Conservation (phyloP, 2,888 invertebrate genomes). For the Drosophila fungiperda region DNA sequence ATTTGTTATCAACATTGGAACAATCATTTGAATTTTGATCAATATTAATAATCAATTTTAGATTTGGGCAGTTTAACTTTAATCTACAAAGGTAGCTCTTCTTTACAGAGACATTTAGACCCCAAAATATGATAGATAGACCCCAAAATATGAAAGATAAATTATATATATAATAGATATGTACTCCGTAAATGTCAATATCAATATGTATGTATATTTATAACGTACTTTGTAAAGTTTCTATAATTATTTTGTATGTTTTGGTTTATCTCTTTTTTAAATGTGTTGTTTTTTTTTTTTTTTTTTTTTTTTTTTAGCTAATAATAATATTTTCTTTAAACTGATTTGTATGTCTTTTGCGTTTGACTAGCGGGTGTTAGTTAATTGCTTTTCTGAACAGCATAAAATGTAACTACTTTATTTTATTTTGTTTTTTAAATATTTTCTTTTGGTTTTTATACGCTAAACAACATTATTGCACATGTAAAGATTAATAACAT, state of each 20-base stretch:
- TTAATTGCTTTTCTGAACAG: slow-evolving; percentile 68
- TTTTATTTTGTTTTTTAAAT: slow-evolving; percentile 14
- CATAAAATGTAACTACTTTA: slow-evolving; percentile 71
- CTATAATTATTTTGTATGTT: slow-evolving; percentile 66
- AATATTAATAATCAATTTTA: not conserved
- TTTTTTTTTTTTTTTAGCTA: slow-evolving; percentile 19
- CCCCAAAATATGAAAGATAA: not conserved
- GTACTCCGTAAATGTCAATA: slow-evolving; percentile 35
- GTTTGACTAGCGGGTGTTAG: slow-evolving; percentile 58
- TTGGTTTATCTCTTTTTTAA: slow-evolving; percentile 51
- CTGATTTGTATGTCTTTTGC: slow-evolving; percentile 44
- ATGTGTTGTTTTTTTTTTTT: slow-evolving; percentile 16
- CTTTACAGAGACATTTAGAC: not conserved
- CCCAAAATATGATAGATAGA: not conserved
- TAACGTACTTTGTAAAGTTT: slow-evolving; percentile 62
- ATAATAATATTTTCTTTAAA: slow-evolving; percentile 38
- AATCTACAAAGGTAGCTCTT: not conserved
- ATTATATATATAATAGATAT: not conserved
- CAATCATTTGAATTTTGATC: not conserved
- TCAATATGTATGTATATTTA: slow-evolving; percentile 59
- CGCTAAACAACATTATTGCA: slow-evolving; percentile 70
- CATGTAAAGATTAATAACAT: slow-evolving; percentile 68
- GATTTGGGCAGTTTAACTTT: not conserved
- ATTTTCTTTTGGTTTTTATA: slow-evolving; percentile 37
- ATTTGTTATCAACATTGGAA: not conserved